Percentiles rank a stretch among this genome's conserved stretches.
Evolutionary conservation across 2,113 vertebrate genomes (phyloP).

Genomic region (Pantherophis guttatus): DNA sequence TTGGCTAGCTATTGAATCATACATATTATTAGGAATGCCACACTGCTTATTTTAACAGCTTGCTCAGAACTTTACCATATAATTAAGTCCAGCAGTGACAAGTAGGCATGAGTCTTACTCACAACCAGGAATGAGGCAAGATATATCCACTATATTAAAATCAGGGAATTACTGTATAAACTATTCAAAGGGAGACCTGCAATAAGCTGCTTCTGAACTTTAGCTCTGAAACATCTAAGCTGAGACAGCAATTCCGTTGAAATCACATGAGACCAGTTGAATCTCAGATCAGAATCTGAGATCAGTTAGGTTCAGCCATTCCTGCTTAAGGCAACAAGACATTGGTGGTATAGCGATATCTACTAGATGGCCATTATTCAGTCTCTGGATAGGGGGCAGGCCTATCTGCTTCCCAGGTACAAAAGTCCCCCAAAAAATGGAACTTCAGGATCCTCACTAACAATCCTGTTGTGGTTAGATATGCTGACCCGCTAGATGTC

Average conservation of each 20-base stretch:
- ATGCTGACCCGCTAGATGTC: not conserved
- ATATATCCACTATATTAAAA: not conserved
- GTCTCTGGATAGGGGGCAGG: not conserved
- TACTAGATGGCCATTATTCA: not conserved
- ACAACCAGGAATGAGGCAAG: not conserved
- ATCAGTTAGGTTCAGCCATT: not conserved
- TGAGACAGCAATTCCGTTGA: not conserved
- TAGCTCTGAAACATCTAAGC: not conserved
- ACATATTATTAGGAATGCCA: not conserved
- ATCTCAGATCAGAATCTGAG: not conserved
- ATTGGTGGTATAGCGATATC: not conserved
- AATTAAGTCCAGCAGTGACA: slow-evolving; percentile 26
- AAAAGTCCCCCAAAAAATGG: not conserved
- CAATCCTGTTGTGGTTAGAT: not conserved
- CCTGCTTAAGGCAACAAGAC: not conserved
- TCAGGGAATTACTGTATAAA: not conserved
- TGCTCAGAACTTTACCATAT: slow-evolving; percentile 8
- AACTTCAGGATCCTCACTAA: not conserved
- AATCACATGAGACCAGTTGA: not conserved
- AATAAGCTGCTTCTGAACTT: not conserved
- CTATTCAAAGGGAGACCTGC: not conserved
- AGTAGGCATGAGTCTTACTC: not conserved
- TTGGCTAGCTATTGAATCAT: not conserved
- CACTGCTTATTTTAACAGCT: slow-evolving; percentile 13
- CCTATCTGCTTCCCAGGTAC: not conserved